Base-by-base conservation (phyloP, 2,888 invertebrate species). In the Eupithecia abbreviata region DNA sequence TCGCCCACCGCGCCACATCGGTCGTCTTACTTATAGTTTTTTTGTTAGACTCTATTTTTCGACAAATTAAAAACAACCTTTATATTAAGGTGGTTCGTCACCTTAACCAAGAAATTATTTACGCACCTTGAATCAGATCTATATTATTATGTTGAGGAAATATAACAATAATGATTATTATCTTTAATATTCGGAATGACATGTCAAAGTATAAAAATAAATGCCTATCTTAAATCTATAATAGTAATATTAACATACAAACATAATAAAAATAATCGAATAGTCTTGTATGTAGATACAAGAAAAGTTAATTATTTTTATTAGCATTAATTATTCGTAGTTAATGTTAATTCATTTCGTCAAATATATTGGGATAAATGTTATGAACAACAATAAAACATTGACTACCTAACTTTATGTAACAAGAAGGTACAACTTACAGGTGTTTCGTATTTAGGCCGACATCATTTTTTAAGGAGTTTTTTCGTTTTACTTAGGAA, bases 161-260 rank as follows among this genome's bases (percentile, higher is more conserved):
- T 62, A 62, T 30, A 30, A 62, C 30, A 62, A 62, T 10, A 10
- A 30, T 62, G 5, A 55, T 55, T 4, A 55, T 9, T 58, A 58
- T 58, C 18, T 18, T 58, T 58, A 6, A 62, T 62, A 62, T 30
- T 30, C 62, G 30, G 62, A 51, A 51, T 51, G 51, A 62, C 18
- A 30, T 62, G 62, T 62, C 62, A 62, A 62, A 30, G 62, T 62
- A 62, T 12, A 18, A 62, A 62, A 62, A 30, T 62, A 62, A 58
- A 62, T 62, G 30, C 30, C 10, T 62, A 62, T 62, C 30, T 62
- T 62, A 18, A 18, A 10, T 18, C 10, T 30, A 62, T 30, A 30
- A 43, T 7, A 2, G 30, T 62, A 62, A 30, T 30, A 30, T 30
- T 30, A 30, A 30, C 30, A 30, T 30, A 30, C 30, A 30, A 30